Evolutionary conservation across 2,797 vertebrate genomes (phyloP).

Genomic region (Characodon lateralis): DNA sequence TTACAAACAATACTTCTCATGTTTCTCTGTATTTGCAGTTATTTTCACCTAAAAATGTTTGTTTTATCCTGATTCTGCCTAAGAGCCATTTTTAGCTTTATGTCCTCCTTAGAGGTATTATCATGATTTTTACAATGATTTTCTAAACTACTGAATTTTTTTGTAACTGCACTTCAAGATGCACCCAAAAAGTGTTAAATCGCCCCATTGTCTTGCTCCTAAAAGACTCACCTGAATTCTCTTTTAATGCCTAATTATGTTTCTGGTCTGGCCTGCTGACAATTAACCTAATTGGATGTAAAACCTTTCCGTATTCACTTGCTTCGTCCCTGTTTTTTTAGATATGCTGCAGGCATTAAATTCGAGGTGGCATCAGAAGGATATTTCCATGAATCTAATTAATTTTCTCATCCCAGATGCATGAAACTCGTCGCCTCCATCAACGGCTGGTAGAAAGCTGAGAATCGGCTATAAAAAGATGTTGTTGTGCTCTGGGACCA

Average conservation of each 20-base stretch:
- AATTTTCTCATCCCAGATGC: not conserved
- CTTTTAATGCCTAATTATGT: not conserved
- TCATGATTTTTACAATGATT: not conserved
- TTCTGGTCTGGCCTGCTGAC: not conserved
- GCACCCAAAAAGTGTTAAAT: not conserved
- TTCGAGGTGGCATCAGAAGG: not conserved
- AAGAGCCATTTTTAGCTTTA: not conserved
- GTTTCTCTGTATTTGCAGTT: not conserved
- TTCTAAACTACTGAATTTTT: not conserved
- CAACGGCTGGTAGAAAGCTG: not conserved
- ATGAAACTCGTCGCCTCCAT: not conserved
- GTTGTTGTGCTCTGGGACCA: slow-evolving; percentile 33
- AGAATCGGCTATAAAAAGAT: slow-evolving; percentile 14
- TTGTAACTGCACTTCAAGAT: not conserved
- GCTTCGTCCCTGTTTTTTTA: not conserved
- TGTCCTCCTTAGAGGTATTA: not conserved
- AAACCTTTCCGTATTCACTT: not conserved
- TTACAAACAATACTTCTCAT: not conserved
- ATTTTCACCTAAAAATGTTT: not conserved
- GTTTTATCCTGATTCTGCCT: not conserved
- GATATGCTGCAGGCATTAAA: not conserved
- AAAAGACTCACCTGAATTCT: not conserved
- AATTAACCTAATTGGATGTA: not conserved
- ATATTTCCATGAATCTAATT: not conserved
- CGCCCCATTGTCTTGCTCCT: not conserved